These are phyloP conservation scores for Heterotis niloticus DNA, from an alignment of 2,113 vertebrate genomes.

Conservation along the genomic window DNA sequence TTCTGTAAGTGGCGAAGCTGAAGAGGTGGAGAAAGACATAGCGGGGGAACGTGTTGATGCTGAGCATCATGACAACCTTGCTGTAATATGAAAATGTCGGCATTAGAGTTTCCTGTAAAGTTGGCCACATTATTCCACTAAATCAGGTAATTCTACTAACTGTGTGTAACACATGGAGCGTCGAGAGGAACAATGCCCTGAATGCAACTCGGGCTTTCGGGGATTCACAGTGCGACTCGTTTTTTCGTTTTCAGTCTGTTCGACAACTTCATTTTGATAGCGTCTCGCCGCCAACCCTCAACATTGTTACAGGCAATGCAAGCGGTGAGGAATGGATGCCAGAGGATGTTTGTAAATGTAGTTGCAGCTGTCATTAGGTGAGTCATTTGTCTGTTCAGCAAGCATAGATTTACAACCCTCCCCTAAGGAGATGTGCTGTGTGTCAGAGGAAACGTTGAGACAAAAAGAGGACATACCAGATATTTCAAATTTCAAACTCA, in stretches of 20 bases:
- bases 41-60: neutral
- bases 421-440: slow-evolving; percentile 36
- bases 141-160: neutral
- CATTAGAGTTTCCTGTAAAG: neutral
- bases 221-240: slow-evolving; percentile 11
- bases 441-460: neutral
- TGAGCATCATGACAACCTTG: neutral
- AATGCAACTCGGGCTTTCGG: neutral
- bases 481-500: no score
- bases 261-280: neutral
- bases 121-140: neutral
- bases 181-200: neutral
- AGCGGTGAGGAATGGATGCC: slow-evolving; percentile 53
- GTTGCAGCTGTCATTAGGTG: slow-evolving; percentile 65
- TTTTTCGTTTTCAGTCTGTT: neutral
- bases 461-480: no score
- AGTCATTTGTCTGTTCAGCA: slow-evolving; percentile 68
- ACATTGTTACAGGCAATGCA: neutral
- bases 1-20: neutral
- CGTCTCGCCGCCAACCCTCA: neutral
- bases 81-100: neutral
- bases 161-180: neutral
- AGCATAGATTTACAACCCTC: slow-evolving; percentile 64
- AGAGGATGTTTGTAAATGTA: slow-evolving; percentile 57
- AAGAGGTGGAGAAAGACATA: neutral